Percentiles rank a stretch among this genome's conserved stretches.
These are phyloP conservation scores for Melanaphis sacchari DNA, from an alignment of 1,140 invertebrate genomes.

Conservation along the genomic window DNA sequence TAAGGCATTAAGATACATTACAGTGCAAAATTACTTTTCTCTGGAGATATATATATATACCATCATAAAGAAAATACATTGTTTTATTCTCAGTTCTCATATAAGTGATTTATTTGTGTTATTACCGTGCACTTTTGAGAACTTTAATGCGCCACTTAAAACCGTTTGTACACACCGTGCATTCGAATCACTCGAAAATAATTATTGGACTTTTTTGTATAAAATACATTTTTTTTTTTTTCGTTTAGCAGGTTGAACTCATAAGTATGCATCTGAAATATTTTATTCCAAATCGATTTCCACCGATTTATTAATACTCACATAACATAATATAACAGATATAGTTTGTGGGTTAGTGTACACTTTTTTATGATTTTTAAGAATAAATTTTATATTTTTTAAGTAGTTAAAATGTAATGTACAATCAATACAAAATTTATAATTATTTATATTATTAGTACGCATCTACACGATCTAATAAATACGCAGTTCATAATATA, in stretches of 20 bases:
- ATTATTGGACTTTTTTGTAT: neutral
- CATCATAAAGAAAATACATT: neutral
- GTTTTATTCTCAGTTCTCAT: neutral
- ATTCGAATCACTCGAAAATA: neutral
- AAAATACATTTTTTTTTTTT: neutral
- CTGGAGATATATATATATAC: neutral
- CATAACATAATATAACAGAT: neutral
- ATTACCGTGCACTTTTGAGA: neutral
- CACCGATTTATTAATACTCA: neutral
- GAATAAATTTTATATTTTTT: neutral
- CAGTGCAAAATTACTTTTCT: neutral
- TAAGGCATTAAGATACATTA: neutral
- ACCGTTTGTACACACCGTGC: neutral
- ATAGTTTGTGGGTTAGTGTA: neutral
- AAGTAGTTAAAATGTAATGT: neutral
- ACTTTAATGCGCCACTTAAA: neutral
- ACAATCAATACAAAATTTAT: neutral
- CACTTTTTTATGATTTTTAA: neutral
- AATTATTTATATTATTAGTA: neutral
- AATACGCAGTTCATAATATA: neutral
- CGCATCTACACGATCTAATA: neutral
- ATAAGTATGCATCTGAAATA: neutral
- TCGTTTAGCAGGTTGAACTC: neutral
- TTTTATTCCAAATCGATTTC: neutral
- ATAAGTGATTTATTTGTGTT: conserved; percentile 7